Evolutionary conservation across 2,888 invertebrate species (phyloP), one percentile per base, ranked within the genome.

Genomic region (Eugnorisma glareosa): DNA sequence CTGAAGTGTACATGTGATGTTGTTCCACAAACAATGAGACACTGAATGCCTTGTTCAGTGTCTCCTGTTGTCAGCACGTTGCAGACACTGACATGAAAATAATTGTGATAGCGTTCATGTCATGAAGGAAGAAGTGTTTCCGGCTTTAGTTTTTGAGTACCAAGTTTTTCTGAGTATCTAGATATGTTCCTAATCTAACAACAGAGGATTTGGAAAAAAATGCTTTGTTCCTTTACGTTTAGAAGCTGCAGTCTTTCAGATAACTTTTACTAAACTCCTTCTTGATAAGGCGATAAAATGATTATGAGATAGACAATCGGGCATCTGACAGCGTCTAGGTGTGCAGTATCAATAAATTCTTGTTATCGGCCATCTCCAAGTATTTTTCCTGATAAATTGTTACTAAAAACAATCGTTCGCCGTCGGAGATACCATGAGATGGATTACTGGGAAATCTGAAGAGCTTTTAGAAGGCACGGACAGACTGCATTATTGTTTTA

Each of bases 251-350:
- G 28, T 4, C 35, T 24, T 64, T 69, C 7, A 61, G 70, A 82
- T 67, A 70, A 70, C 1, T 76, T 59, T 67, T 67, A 40, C 13
- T 48, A 43, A 61, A 77, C 40, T 61, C 61, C 54, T 61, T 63
- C 57, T 28, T 35, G 70, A 70, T 79, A 82, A 57, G 10, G 43
- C 21, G 21, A 80, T 57, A 67, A 80, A 69, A 67, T 35, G 57
- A 73, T 35, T 43, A 51, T n/a, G 18, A 75, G 73, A 73, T 63
- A 86, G 45, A 79, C 84, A 85, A 89, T 89, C 87, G 85, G 86
- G 70, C 87, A 88, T 75, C 81, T 90, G 89, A 82, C 88, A 64
- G 28, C 28, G 48, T 54, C 45, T 51, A 28, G 45, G 31, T 48
- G 43, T 18, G 80, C 84, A 73, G 57, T 87, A 66, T 48, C 31